phyloP scores from a whole-genome alignment of 1,140 invertebrate genomes.

The Anastrepha obliqua region DNA sequence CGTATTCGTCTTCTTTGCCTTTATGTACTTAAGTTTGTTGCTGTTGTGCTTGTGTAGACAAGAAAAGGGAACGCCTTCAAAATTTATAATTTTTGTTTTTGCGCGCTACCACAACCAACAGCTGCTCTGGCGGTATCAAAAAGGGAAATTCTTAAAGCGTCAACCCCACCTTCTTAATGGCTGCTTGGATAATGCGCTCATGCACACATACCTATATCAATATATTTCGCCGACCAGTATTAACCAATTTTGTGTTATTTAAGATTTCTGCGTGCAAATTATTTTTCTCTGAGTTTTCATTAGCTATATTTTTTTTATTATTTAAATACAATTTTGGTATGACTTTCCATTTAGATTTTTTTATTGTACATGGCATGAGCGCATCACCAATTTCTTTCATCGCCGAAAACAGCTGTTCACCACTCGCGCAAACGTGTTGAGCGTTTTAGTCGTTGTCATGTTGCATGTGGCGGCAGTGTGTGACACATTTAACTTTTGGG shows the following conservation, averaged over 20 bases:
- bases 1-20: constrained; percentile 21
- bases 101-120: not conserved
- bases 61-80: constrained; percentile 60
- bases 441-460: not conserved
- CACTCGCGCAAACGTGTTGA: not conserved
- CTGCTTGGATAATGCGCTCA: not conserved
- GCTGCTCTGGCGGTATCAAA: not conserved
- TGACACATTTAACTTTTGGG: constrained; percentile 50
- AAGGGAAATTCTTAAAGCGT: not conserved
- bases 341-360: not conserved
- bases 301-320: not conserved
- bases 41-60: constrained; percentile 53
- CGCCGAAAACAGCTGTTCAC: constrained; percentile 8
- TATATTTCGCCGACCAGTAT: not conserved
- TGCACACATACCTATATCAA: not conserved
- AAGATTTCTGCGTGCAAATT: not conserved
- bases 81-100: constrained; percentile 56
- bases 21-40: constrained; percentile 4
- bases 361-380: not conserved
- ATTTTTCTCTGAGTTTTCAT: not conserved
- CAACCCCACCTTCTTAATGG: constrained; percentile 42
- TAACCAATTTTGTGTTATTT: not conserved
- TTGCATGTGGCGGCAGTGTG: constrained; percentile 31
- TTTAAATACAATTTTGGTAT: not conserved
- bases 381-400: constrained; percentile 6